Evolutionary conservation across 2,888 invertebrate genomes (phyloP).

Genomic region (Erynnis tages): DNA sequence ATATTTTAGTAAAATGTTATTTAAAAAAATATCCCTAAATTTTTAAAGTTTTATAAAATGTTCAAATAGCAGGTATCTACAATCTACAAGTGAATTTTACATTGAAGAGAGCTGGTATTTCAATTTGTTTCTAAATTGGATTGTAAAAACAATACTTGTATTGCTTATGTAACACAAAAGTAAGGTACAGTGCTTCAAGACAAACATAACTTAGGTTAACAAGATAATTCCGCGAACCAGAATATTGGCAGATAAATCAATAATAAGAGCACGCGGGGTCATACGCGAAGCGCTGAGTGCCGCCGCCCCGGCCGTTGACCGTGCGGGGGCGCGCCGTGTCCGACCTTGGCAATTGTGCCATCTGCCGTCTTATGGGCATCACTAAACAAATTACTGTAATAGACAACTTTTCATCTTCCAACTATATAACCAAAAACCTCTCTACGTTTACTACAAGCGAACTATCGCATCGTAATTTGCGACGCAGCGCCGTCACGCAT

Average conservation of each 20-base stretch:
- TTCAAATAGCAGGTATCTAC: too few species aligned
- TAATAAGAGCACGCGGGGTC: conserved; percentile 62
- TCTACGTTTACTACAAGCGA: background rate
- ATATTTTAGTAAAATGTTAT: too few species aligned
- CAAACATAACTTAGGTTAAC: conserved; percentile 6
- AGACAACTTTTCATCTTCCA: background rate
- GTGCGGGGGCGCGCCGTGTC: conserved; percentile 61
- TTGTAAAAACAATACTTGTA: too few species aligned
- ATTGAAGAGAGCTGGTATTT: too few species aligned
- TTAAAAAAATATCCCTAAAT: too few species aligned
- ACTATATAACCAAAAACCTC: background rate
- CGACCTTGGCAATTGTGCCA: conserved; percentile 62
- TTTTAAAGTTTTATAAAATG: too few species aligned
- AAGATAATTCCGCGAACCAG: conserved; percentile 25
- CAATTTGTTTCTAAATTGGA: too few species aligned
- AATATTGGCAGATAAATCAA: conserved; percentile 67
- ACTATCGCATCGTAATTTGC: conserved; percentile 26
- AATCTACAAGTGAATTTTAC: too few species aligned
- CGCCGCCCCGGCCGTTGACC: conserved; percentile 70
- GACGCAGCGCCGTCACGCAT: conserved; percentile 23
- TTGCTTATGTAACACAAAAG: conserved; percentile 1
- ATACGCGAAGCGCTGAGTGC: conserved; percentile 57
- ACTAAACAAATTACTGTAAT: conserved; percentile 22
- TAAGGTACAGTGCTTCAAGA: background rate
- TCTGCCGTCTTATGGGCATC: conserved; percentile 35